Percentiles rank a stretch among this genome's conserved stretches.
These are phyloP conservation scores for Dendrolimus pini DNA, from an alignment of 2,888 invertebrate genomes.

Conservation along the genomic window DNA sequence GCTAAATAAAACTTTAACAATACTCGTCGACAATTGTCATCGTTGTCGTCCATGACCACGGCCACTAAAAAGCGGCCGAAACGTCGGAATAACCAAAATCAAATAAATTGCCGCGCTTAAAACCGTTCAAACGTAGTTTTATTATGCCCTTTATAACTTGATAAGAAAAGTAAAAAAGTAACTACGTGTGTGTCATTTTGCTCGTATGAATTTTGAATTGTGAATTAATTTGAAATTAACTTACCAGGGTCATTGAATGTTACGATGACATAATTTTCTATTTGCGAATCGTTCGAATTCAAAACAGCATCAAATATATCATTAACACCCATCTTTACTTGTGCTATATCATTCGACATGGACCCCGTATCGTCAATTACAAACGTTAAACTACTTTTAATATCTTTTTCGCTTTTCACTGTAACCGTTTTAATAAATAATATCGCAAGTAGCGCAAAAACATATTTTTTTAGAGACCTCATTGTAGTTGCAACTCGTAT, in stretches of 20 bases:
- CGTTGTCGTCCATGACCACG: no score
- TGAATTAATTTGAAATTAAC: slow-evolving; percentile 10
- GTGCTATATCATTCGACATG: slow-evolving; percentile 39
- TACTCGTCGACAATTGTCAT: no score
- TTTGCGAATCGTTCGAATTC: slow-evolving; percentile 31
- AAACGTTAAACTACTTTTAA: slow-evolving; percentile 45
- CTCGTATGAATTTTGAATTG: no score
- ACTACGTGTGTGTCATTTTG: no score
- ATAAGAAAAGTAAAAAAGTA: no score
- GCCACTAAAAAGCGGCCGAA: no score
- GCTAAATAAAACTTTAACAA: no score
- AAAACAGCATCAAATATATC: slow-evolving; percentile 43
- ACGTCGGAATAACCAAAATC: no score
- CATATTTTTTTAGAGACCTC: background rate
- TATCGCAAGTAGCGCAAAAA: background rate
- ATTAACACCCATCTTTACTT: slow-evolving; percentile 33
- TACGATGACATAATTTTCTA: slow-evolving; percentile 48
- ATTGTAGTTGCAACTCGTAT: background rate
- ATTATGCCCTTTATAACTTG: no score
- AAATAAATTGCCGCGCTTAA: no score
- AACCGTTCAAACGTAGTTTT: no score
- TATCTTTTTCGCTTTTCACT: slow-evolving; percentile 11
- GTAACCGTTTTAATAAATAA: background rate
- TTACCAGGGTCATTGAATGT: slow-evolving; percentile 56
- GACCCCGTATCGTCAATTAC: slow-evolving; percentile 51